Evolutionary conservation across 23 tunicate genomes (phyloP), one percentile per base, ranked within the genome.

Genomic region (Halocynthia aurantium): DNA sequence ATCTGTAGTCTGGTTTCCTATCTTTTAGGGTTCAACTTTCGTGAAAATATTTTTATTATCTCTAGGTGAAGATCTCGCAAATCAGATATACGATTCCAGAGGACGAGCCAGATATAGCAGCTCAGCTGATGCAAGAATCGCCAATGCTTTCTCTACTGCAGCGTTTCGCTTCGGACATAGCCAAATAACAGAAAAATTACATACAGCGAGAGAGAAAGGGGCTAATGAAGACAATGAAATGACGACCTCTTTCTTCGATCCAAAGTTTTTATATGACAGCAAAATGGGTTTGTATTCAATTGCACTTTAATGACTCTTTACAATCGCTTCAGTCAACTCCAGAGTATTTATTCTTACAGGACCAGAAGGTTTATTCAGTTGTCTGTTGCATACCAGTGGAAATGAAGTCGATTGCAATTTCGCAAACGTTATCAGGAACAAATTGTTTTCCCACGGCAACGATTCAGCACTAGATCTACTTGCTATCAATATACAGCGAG

Each of bases 81-180:
- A 20, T 9, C 31, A 40, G 22, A 65, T 65, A 20, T 65, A 65
- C 19, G 70, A 65, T 15, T 6, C 49, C 9, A 49, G 31, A 65
- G n/a, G 49, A 0, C 70, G 22, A 5, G 22, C 70, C 22, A 40
- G 19, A 10, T 89, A 89, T 76, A 80, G 80, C 69, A 60, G 89
- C 19, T 58, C 88, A 10, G 65, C 53, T 6, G 96, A 89, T 62
- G 89, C 96, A 10, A 73, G 85, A 8, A 75, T 89, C 7, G 52
- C 89, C 8, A 89, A 84, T 31, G 96, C 71, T 6, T 89, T 89
- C 58, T 71, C 89, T 52, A 81, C 96, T 13, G 85, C 96, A 6
- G 96, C 96, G 13, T 89, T 84, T 62, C 74, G 96, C 50, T 69
- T 88, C 53, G 95, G 95, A 7, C 95, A 88, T 69, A 83, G 88